Conservation (phyloP, 2,797 vertebrate genomes). For the Sarcoramphus papa region DNA sequence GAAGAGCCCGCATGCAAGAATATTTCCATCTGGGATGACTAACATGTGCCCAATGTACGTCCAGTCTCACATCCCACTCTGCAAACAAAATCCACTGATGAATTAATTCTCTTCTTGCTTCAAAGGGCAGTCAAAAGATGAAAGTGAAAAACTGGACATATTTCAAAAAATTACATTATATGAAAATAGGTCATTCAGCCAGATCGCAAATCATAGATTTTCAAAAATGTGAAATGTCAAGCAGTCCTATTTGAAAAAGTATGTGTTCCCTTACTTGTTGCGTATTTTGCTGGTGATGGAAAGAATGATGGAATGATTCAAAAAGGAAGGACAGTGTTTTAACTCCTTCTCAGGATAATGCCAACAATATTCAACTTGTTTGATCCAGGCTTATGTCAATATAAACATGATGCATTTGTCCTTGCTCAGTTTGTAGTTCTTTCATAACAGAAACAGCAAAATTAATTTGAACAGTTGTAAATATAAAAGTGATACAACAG, state of each 20-base stretch:
- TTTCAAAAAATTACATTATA: slow-evolving; percentile 35
- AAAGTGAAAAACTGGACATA: slow-evolving; percentile 49
- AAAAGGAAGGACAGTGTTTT: background rate
- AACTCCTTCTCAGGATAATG: background rate
- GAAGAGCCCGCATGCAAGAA: slow-evolving; percentile 13
- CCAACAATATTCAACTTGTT: background rate
- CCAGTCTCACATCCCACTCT: slow-evolving; percentile 49
- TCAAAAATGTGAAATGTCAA: slow-evolving; percentile 32
- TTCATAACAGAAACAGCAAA: background rate
- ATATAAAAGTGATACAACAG: background rate
- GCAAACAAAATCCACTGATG: slow-evolving; percentile 44
- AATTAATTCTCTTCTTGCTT: slow-evolving; percentile 49
- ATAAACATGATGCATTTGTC: background rate
- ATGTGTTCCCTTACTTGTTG: slow-evolving; percentile 5
- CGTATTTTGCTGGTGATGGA: slow-evolving; percentile 34
- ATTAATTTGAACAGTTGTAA: background rate
- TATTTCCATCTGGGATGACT: slow-evolving; percentile 63
- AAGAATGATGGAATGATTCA: background rate
- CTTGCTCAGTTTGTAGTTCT: background rate
- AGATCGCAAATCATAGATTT: slow-evolving; percentile 24
- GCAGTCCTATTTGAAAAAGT: slow-evolving; percentile 8
- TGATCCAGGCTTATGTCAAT: background rate
- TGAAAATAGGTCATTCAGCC: slow-evolving; percentile 31
- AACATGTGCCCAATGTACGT: slow-evolving; percentile 29
- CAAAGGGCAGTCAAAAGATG: slow-evolving; percentile 48